These are phyloP conservation scores for Encarsia formosa DNA, from an alignment of 2,888 invertebrate genomes.

Conservation along the genomic window DNA sequence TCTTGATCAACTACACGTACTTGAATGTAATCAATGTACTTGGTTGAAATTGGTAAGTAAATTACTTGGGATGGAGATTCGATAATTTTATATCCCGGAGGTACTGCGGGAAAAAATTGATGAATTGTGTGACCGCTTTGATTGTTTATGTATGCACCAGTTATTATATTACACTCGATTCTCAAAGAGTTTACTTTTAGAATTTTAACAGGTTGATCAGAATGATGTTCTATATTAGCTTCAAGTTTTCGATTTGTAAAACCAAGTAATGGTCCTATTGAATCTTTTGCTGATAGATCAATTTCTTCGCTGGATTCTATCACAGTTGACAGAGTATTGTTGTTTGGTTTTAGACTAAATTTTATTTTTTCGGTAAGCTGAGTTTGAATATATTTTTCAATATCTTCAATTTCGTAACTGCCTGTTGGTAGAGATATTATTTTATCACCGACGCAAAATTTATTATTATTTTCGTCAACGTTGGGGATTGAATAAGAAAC, in stretches of 20 bases:
- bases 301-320: background rate
- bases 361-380: background rate
- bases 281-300: background rate
- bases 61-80: constrained; percentile 30
- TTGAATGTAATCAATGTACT: background rate
- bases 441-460: background rate
- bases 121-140: background rate
- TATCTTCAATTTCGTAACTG: background rate
- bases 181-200: constrained; percentile 16
- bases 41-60: constrained; percentile 29
- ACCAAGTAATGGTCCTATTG: background rate
- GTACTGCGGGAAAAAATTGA: background rate
- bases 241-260: background rate
- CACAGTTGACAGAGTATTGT: background rate
- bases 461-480: too few relatives aligned
- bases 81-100: constrained; percentile 28
- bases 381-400: background rate
- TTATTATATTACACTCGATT: constrained; percentile 20
- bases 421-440: background rate
- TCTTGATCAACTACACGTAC: constrained; percentile 30
- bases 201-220: constrained; percentile 17
- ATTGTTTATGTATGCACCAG: constrained; percentile 29
- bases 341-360: background rate
- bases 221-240: constrained; percentile 14
- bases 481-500: background rate